Evolutionary conservation across 2,113 vertebrate genomes (phyloP).

Genomic region (Herpailurus yagouaroundi): DNA sequence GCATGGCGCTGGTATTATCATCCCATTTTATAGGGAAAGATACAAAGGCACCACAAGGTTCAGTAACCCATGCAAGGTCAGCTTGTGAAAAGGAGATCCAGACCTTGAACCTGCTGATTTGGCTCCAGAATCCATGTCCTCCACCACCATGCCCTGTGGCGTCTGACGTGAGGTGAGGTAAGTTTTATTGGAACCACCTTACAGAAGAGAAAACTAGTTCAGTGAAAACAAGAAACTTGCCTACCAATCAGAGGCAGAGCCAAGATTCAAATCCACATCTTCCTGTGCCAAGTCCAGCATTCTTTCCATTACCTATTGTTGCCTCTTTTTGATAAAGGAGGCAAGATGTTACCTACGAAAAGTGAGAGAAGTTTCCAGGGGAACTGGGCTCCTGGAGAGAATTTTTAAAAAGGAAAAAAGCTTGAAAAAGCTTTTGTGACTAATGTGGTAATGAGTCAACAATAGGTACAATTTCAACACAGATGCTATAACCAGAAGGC

Average conservation of each 20-base stretch:
- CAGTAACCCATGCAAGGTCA: not conserved
- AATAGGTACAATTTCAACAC: not conserved
- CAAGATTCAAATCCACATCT: not conserved
- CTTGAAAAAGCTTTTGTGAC: not conserved
- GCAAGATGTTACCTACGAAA: conserved; percentile 34
- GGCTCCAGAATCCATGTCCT: not conserved
- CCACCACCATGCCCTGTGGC: not conserved
- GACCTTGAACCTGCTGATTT: conserved; percentile 14
- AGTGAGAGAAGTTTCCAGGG: not conserved
- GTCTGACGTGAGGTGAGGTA: conserved; percentile 13
- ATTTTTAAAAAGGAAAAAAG: not conserved
- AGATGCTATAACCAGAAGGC: not conserved
- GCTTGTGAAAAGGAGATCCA: not conserved
- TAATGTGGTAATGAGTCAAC: not conserved
- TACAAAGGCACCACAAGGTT: not conserved
- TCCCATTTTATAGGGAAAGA: not conserved
- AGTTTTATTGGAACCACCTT: conserved; percentile 37
- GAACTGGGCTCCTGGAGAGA: not conserved
- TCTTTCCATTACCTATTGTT: conserved; percentile 45
- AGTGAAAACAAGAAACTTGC: conserved; percentile 8
- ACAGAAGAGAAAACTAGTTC: conserved; percentile 52
- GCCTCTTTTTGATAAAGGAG: conserved; percentile 7
- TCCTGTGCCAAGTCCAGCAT: not conserved
- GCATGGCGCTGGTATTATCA: not conserved
- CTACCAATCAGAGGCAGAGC: conserved; percentile 21